These are phyloP conservation scores for Laticauda laticaudata DNA, from an alignment of 2,113 vertebrate species.

Conservation along the genomic window DNA sequence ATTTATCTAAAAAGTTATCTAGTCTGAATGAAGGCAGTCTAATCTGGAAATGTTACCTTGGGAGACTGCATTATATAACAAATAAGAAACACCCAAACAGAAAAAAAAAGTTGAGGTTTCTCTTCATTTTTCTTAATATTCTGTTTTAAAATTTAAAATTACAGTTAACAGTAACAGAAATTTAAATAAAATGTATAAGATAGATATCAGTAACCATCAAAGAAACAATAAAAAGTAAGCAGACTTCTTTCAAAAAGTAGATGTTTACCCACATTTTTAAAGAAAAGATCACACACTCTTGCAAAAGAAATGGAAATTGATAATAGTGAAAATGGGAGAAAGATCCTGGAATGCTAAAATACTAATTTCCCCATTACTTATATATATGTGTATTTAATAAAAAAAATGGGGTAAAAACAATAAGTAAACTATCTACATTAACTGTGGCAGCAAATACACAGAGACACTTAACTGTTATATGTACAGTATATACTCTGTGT, in stretches of 20 bases:
- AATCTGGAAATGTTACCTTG: not conserved
- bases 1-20: not conserved
- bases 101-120: not conserved
- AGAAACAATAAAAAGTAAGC: not conserved
- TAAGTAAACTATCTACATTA: no score
- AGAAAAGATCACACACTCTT: not conserved
- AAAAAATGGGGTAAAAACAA: no score
- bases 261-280: not conserved
- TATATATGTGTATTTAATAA: no score
- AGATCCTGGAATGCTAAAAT: no score
- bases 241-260: not conserved
- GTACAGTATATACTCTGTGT: no score
- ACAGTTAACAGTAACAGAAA: not conserved
- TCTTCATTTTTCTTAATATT: not conserved
- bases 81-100: not conserved
- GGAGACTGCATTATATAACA: not conserved
- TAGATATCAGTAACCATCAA: not conserved
- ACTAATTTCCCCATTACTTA: no score
- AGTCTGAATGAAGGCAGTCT: not conserved
- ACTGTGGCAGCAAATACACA: no score
- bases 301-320: not conserved
- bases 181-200: not conserved
- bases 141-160: not conserved
- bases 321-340: no score
- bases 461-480: no score